These are phyloP conservation scores for Xiphophorus birchmanni DNA, from an alignment of 2,797 vertebrate genomes.

Conservation along the genomic window DNA sequence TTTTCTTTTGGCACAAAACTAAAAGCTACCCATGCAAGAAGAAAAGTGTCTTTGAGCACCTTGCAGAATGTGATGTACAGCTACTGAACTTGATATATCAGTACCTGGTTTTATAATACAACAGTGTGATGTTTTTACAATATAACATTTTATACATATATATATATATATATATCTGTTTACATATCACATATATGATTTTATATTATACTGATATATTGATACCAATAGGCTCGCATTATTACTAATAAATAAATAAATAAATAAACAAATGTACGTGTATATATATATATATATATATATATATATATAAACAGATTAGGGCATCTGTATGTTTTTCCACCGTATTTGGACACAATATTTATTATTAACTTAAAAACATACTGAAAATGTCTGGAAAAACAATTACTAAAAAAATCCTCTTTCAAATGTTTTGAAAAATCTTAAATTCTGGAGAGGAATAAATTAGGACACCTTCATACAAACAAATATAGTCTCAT, in stretches of 20 bases:
- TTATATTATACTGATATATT: too few relatives aligned
- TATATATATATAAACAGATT: neutral
- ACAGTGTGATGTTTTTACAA: conserved; percentile 10
- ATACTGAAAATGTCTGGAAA: neutral
- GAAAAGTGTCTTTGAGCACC: conserved; percentile 11
- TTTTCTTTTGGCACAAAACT: conserved; percentile 26
- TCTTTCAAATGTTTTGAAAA: neutral
- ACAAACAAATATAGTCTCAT: neutral
- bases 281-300: too few relatives aligned
- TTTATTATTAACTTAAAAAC: neutral
- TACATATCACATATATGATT: too few relatives aligned
- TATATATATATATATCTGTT: neutral
- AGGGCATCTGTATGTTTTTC: neutral
- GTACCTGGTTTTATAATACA: conserved; percentile 28
- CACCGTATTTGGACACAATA: neutral
- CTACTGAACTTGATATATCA: conserved; percentile 18
- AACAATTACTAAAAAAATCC: neutral
- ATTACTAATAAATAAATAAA: too few relatives aligned
- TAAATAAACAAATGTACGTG: too few relatives aligned
- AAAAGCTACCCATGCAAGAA: conserved; percentile 10
- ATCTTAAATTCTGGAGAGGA: neutral
- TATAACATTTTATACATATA: neutral
- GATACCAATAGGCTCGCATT: too few relatives aligned
- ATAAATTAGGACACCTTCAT: neutral
- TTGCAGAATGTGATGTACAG: conserved; percentile 10